These are phyloP conservation scores for Siniperca scherzeri DNA, from an alignment of 2,797 vertebrate species.

Conservation along the genomic window DNA sequence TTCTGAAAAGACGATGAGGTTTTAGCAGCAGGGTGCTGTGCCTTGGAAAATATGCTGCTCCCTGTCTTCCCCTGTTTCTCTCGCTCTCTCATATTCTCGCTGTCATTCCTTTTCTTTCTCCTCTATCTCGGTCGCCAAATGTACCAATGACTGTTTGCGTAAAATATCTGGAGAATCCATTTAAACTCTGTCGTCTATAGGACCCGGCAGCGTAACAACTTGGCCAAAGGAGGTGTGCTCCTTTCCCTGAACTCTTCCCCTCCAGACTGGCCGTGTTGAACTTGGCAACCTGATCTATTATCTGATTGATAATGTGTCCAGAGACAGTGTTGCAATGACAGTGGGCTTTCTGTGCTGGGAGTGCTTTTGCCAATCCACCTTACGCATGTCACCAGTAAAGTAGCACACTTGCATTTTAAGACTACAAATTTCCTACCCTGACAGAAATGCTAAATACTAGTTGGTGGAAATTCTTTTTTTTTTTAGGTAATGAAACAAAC, in stretches of 20 bases:
- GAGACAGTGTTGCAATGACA: constrained; percentile 66
- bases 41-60: constrained; percentile 70
- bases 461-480: constrained; percentile 74
- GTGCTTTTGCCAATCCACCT: constrained; percentile 73
- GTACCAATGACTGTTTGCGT: constrained; percentile 39
- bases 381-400: constrained; percentile 69
- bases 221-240: constrained; percentile 64
- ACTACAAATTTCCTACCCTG: constrained; percentile 75
- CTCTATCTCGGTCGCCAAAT: constrained; percentile 40
- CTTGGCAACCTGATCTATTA: constrained; percentile 60
- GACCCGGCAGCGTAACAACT: constrained; percentile 44
- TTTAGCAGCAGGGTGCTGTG: constrained; percentile 72
- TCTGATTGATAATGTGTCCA: constrained; percentile 72
- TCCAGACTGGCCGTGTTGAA: constrained; percentile 70
- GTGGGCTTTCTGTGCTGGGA: constrained; percentile 48
- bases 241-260: constrained; percentile 75
- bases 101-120: constrained; percentile 39
- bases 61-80: constrained; percentile 61
- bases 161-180: constrained; percentile 75
- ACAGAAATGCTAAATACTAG: constrained; percentile 80
- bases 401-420: constrained; percentile 67
- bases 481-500: constrained; percentile 77
- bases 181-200: constrained; percentile 51
- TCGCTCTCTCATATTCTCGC: constrained; percentile 57
- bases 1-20: constrained; percentile 70